A percentile compares a stretch with the other conserved stretches of the same genome.
phyloP scores from a whole-genome alignment of 2,797 vertebrate genomes.

The Catamblyrhynchus diadema region DNA sequence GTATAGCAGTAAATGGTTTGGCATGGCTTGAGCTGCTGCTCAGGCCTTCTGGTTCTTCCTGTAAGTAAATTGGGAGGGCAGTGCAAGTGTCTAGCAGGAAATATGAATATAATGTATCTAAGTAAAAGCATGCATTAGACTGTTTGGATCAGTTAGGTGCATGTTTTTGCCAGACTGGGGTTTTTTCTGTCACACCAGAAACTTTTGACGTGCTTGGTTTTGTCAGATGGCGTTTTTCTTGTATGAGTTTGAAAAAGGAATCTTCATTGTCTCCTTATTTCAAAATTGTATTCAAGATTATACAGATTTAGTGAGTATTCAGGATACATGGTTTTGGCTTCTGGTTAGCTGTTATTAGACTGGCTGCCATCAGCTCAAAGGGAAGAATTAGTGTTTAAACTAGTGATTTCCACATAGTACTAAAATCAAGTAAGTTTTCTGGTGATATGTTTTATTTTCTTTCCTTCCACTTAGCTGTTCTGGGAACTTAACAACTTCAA shows the following conservation, averaged over 20 bases:
- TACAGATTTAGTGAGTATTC: background rate
- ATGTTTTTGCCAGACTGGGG: background rate
- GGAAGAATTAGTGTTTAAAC: conserved; percentile 9
- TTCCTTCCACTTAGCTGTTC: background rate
- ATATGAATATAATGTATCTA: background rate
- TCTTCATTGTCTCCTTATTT: background rate
- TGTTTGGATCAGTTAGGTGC: background rate
- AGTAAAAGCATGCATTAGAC: background rate
- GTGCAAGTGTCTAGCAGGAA: background rate
- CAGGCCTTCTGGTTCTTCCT: background rate
- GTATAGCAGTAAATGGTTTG: background rate
- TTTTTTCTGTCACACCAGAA: background rate
- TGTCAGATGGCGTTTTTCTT: background rate
- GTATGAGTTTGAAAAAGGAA: background rate
- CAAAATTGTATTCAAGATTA: background rate
- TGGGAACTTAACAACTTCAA: conserved; percentile 29
- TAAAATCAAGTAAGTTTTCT: conserved; percentile 40
- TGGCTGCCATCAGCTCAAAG: background rate
- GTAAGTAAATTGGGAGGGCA: background rate
- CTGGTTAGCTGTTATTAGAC: background rate
- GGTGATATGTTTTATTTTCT: background rate
- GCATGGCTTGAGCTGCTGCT: background rate
- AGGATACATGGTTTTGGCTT: background rate
- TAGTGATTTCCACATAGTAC: background rate
- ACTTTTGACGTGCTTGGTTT: background rate